phyloP scores from a whole-genome alignment of 2,113 vertebrate species.

The Salvelinus fontinalis region DNA sequence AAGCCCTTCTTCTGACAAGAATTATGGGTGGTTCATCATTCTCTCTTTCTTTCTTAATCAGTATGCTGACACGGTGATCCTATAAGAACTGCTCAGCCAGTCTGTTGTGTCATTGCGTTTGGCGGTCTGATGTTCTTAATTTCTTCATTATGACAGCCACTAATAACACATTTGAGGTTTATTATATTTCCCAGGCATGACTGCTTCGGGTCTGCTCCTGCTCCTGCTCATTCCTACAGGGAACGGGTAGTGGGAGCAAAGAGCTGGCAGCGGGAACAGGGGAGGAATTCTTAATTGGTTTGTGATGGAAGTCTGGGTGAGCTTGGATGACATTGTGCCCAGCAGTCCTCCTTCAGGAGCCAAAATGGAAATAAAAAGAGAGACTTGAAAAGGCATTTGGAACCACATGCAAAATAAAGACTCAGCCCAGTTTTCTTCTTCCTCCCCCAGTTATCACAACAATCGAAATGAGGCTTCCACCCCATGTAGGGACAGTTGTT shows the following conservation, averaged over 20 bases:
- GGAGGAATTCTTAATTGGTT: slow-evolving; percentile 39
- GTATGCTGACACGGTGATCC: neutral
- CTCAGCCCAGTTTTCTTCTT: neutral
- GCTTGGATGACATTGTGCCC: slow-evolving; percentile 15
- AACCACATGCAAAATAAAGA: neutral
- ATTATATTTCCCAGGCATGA: neutral
- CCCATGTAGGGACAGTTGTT: neutral
- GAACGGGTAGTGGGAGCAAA: neutral
- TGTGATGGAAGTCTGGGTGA: slow-evolving; percentile 19
- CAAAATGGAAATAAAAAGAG: too few relatives aligned
- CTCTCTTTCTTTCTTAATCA: neutral
- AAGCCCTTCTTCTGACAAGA: too few relatives aligned
- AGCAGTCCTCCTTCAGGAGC: neutral
- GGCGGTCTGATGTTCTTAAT: neutral
- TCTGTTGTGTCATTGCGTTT: neutral
- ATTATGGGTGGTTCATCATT: too few relatives aligned
- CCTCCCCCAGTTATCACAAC: neutral
- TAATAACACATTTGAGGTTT: slow-evolving; percentile 1
- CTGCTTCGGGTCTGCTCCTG: neutral
- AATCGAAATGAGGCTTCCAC: neutral
- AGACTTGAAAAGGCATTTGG: neutral
- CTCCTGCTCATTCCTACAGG: neutral
- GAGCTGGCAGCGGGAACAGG: slow-evolving; percentile 4
- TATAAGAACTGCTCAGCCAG: neutral
- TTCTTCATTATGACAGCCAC: slow-evolving; percentile 11